phyloP scores from a whole-genome alignment of 92 coral and sea anemone genomes.

The Parazoanthus darwini region DNA sequence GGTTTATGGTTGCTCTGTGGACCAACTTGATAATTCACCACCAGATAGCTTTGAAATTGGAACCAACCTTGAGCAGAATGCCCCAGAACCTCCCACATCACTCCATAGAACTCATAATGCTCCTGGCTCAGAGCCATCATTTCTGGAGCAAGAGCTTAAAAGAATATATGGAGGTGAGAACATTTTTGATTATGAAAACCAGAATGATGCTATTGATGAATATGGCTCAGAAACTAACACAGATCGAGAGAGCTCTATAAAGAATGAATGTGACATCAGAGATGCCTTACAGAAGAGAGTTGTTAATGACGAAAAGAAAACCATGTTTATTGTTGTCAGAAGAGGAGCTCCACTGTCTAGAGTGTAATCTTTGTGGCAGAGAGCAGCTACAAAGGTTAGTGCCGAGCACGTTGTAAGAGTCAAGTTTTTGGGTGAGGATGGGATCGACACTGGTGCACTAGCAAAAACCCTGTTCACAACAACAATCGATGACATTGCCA shows the following conservation, averaged over 20 bases:
- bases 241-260: not conserved
- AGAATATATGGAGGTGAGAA: constrained; percentile 35
- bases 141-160: constrained; percentile 40
- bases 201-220: constrained; percentile 24
- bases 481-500: not conserved
- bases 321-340: constrained; percentile 15
- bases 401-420: not conserved
- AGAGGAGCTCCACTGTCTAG: not conserved
- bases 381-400: not conserved
- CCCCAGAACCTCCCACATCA: constrained; percentile 25
- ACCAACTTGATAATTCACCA: not conserved
- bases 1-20: constrained; percentile 9
- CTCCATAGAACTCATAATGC: constrained; percentile 30
- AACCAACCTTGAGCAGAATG: constrained; percentile 27
- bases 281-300: constrained; percentile 42
- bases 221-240: constrained; percentile 8
- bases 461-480: not conserved
- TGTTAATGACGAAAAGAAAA: constrained; percentile 23
- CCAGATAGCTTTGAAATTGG: constrained; percentile 4
- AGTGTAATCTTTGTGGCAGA: constrained; percentile 2
- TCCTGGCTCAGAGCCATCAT: constrained; percentile 11
- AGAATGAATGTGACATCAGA: constrained; percentile 32
- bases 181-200: constrained; percentile 30
- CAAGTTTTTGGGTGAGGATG: not conserved
- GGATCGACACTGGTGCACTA: not conserved